Percentiles rank a stretch among this genome's conserved stretches.
Evolutionary conservation across 2,113 vertebrate species (phyloP).

Genomic region (Danionella cerebrum): DNA sequence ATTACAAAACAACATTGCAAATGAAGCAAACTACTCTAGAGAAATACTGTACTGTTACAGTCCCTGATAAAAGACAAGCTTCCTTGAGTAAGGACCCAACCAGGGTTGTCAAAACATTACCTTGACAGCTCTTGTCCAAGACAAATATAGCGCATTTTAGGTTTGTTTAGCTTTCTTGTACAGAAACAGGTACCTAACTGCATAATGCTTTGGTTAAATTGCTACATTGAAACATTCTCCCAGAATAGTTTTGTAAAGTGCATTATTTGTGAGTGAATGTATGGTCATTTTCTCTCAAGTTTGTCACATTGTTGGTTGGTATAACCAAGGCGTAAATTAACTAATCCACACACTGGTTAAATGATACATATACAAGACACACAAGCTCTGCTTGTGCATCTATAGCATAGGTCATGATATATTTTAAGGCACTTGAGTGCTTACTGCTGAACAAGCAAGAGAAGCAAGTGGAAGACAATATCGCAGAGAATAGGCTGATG

Average conservation of each 20-base stretch:
- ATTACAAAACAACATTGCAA: conserved; percentile 52
- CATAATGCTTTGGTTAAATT: conserved; percentile 69
- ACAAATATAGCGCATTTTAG: conserved; percentile 12
- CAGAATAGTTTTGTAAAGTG: conserved; percentile 68
- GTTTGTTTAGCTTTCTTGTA: conserved; percentile 16
- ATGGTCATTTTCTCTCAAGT: conserved; percentile 50
- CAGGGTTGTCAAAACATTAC: conserved; percentile 45
- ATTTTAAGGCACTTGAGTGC: conserved; percentile 45
- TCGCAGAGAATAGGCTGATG: too few species aligned
- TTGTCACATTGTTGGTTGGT: conserved; percentile 59
- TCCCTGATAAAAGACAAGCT: conserved; percentile 56
- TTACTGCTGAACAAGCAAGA: conserved; percentile 43
- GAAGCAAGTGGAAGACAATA: conserved; percentile 42
- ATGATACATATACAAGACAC: not conserved
- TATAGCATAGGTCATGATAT: not conserved
- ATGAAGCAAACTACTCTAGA: conserved; percentile 55
- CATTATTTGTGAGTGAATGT: conserved; percentile 63
- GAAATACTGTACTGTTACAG: conserved; percentile 65
- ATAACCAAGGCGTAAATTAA: not conserved
- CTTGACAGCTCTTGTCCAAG: conserved; percentile 15
- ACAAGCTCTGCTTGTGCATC: conserved; percentile 12
- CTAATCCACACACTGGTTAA: not conserved
- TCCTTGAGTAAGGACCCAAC: conserved; percentile 18
- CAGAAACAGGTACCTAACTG: conserved; percentile 42
- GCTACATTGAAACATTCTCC: conserved; percentile 64